These are phyloP conservation scores for Centropristis striata DNA, from an alignment of 2,113 vertebrate genomes.

Conservation along the genomic window DNA sequence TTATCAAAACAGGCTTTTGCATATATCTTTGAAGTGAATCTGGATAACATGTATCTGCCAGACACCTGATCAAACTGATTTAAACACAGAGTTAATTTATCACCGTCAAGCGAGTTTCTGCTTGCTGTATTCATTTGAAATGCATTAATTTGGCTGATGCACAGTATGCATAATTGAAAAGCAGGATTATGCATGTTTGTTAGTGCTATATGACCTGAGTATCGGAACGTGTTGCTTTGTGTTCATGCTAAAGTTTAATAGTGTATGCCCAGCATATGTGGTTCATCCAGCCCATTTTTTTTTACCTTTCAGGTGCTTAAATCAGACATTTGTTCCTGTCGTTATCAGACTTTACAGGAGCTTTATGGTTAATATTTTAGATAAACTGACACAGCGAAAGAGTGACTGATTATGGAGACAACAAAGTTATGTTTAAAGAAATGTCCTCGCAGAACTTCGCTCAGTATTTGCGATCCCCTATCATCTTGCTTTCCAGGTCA, in stretches of 20 bases:
- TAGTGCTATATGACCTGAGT: neutral
- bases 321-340: neutral
- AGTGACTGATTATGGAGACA: neutral
- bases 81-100: neutral
- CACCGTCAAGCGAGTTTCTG: neutral
- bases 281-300: neutral
- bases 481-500: constrained; percentile 50
- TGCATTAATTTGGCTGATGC: neutral
- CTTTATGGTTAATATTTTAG: neutral
- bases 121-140: neutral
- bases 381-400: neutral
- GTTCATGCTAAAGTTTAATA: neutral
- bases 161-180: neutral
- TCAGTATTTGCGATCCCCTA: constrained; percentile 32
- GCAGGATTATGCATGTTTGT: neutral
- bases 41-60: constrained; percentile 5
- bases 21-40: too few species aligned
- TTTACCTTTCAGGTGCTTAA: neutral
- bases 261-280: neutral
- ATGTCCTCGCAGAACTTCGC: constrained; percentile 19
- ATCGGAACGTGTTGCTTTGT: neutral
- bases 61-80: neutral
- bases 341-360: neutral
- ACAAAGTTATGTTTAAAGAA: neutral
- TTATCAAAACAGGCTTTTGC: too few species aligned